These are phyloP conservation scores for Geotrypetes seraphini DNA, from an alignment of 2,797 vertebrate species.

Conservation along the genomic window DNA sequence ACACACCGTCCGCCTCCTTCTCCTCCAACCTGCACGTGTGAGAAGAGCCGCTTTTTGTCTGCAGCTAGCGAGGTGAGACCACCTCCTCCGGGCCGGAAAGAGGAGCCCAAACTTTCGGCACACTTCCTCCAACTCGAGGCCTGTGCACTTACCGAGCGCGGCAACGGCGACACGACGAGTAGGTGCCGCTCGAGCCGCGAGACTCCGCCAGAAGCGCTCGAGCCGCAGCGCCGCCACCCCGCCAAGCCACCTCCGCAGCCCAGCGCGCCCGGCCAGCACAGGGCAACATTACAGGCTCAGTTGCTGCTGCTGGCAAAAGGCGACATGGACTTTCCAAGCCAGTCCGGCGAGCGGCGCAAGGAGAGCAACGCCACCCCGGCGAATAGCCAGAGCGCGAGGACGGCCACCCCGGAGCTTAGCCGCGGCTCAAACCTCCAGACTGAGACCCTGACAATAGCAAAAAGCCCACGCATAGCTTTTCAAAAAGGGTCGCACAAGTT, in stretches of 20 bases:
- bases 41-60: conserved; percentile 77
- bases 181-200: background rate
- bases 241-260: conserved; percentile 87
- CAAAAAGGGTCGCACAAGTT: no score
- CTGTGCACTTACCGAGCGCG: conserved; percentile 1
- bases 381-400: no score
- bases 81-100: conserved; percentile 48
- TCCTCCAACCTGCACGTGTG: no score
- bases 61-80: conserved; percentile 68
- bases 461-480: no score
- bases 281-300: conserved; percentile 69
- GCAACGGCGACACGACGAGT: background rate
- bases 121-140: no score
- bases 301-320: conserved; percentile 37
- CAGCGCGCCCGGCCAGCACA: conserved; percentile 75
- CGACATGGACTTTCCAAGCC: no score
- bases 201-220: background rate
- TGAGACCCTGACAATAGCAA: no score
- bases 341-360: no score
- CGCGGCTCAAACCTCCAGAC: no score
- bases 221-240: conserved; percentile 29
- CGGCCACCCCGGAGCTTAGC: no score
- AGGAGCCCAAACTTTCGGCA: no score
- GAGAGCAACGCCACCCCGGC: no score
- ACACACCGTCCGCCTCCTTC: background rate